A percentile compares a stretch with the other conserved stretches of the same genome.
phyloP scores from a whole-genome alignment of 2,113 vertebrate species.

The Eptesicus fuscus region DNA sequence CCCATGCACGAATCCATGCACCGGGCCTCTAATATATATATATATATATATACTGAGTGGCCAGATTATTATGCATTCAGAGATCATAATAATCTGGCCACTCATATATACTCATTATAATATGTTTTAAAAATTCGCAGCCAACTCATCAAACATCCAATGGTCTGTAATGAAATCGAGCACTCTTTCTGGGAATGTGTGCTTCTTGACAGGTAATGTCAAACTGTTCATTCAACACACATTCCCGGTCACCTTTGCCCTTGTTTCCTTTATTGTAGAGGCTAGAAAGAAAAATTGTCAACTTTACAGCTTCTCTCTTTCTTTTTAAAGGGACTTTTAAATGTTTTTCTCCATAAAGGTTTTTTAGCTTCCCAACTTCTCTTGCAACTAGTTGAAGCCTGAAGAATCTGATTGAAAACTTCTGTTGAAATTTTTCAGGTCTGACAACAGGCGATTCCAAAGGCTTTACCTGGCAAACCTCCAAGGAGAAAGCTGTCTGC shows the following conservation, averaged over 20 bases:
- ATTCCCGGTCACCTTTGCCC: background rate
- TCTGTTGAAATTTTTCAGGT: background rate
- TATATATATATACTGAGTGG: too few relatives aligned
- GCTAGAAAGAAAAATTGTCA: background rate
- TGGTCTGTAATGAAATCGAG: background rate
- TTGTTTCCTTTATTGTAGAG: background rate
- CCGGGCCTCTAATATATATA: too few relatives aligned
- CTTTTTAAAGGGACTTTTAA: background rate
- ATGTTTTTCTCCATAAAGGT: background rate
- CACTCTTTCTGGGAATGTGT: background rate
- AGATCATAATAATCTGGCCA: too few relatives aligned
- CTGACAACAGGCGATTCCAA: background rate
- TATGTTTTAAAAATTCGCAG: background rate
- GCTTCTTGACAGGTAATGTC: background rate
- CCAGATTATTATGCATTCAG: too few relatives aligned
- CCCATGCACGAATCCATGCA: too few relatives aligned
- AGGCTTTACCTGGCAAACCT: background rate
- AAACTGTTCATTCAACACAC: background rate
- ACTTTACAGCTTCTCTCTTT: background rate
- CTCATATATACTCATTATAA: background rate
- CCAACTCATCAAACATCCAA: background rate
- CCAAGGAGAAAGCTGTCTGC: background rate
- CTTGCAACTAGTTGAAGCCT: background rate
- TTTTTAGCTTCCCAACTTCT: background rate
- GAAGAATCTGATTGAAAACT: background rate